A percentile compares a stretch with the other conserved stretches of the same genome.
phyloP scores from a whole-genome alignment of 2,797 vertebrate genomes.

The Xerus rutilus region DNA sequence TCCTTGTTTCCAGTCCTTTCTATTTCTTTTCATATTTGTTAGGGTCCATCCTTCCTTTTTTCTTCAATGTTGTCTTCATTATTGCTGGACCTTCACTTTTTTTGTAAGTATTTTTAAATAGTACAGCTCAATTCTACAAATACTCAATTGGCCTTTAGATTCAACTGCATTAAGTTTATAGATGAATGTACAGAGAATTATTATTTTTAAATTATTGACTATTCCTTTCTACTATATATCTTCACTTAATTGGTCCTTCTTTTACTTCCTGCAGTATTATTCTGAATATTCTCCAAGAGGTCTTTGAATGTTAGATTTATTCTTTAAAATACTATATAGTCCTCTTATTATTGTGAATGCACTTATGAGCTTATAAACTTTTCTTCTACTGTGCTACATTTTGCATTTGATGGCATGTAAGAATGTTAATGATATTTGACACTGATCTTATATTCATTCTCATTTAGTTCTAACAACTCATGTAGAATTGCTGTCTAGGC shows the following conservation, averaged over 20 bases:
- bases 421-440: neutral
- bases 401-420: neutral
- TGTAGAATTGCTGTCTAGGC: neutral
- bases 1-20: neutral
- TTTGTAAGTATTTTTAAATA: slow-evolving; percentile 27
- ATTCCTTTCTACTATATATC: neutral
- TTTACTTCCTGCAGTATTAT: neutral
- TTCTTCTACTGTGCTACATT: neutral
- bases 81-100: neutral
- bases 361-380: neutral
- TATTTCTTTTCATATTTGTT: neutral
- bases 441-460: neutral
- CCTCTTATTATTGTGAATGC: neutral
- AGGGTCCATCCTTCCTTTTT: neutral
- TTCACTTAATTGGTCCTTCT: neutral
- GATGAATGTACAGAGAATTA: neutral
- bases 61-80: neutral
- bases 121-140: neutral
- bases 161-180: neutral
- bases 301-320: neutral
- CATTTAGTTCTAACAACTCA: neutral
- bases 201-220: neutral
- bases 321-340: neutral
- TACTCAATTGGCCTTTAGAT: neutral
- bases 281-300: neutral